Evolutionary conservation across 2,888 invertebrate species (phyloP), one percentile per base, ranked within the genome.

Genomic region (Colletes collaris): DNA sequence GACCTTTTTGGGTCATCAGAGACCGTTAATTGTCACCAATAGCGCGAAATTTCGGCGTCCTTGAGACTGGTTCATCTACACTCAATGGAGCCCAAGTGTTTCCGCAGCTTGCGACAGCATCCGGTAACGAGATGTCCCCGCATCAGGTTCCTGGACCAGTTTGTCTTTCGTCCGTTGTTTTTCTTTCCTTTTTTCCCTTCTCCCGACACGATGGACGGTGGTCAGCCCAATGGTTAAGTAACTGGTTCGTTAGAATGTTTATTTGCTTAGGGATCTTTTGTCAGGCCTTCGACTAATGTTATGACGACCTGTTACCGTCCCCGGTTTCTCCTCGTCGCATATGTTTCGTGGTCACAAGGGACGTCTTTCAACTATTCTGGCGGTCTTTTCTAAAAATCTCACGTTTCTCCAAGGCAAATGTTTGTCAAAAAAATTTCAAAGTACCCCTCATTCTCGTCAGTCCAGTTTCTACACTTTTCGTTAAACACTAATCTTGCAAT

Each of bases 161-260:
- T 82, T 81, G 79, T 68, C 79, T 82, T 82, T 73, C 79, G 82
- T 58, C 82, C 80, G 53, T 79, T 88, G 83, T 88, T 88, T 87
- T 87, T 84, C 84, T 85, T 87, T 83, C 78, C 79, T 76, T 64
- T 76, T 76, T 65, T 71, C 62, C 55, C 16, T 19, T 40, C 64
- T 10, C 53, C 10, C 16, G 66, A 69, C 67, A 58, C 65, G 83
- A 81, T 79, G 84, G 83, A 78, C 83, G 85, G 82, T 75, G 87
- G 88, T 86, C 86, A 87, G 79, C 52, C 81, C 44, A 81, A 76
- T 83, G 87, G 91, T 90, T 92, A 92, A 91, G 92, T 92, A 92
- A 92, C 92, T 92, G 92, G 92, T 92, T 92, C 91, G 91, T 91
- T 90, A 90, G 90, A 91, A 91, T 92, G 91, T 92, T 92, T 92